Evolutionary conservation across 2,888 invertebrate species (phyloP).

Genomic region (Drepana falcataria): DNA sequence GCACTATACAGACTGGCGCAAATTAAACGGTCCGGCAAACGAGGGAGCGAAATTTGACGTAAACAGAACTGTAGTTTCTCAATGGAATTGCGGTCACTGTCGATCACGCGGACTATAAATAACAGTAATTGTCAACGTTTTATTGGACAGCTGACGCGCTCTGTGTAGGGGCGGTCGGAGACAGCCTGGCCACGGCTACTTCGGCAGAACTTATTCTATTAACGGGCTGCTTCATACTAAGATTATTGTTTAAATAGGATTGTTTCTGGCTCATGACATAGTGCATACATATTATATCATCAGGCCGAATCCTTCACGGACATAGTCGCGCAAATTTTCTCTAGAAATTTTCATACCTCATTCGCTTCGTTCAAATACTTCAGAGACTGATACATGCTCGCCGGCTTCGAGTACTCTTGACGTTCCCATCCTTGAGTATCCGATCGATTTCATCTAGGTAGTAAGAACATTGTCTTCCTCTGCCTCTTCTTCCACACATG

Average conservation of each 20-base stretch:
- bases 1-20: background rate
- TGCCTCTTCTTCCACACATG: no score
- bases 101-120: constrained; percentile 47
- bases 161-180: constrained; percentile 23
- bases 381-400: no score
- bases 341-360: no score
- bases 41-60: constrained; percentile 14
- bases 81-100: constrained; percentile 20
- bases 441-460: no score
- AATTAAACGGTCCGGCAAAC: constrained; percentile 8
- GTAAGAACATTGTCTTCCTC: no score
- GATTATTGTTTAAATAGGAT: background rate
- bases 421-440: no score
- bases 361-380: no score
- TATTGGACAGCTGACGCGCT: constrained; percentile 47
- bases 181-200: background rate
- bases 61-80: constrained; percentile 16
- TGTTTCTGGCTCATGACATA: no score
- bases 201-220: background rate
- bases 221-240: background rate
- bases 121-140: constrained; percentile 49
- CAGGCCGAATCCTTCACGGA: no score
- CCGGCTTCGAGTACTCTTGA: no score
- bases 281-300: no score
- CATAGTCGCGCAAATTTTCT: no score